phyloP scores from a whole-genome alignment of 2,888 invertebrate genomes.

The Eueremaeus valkanovi region DNA sequence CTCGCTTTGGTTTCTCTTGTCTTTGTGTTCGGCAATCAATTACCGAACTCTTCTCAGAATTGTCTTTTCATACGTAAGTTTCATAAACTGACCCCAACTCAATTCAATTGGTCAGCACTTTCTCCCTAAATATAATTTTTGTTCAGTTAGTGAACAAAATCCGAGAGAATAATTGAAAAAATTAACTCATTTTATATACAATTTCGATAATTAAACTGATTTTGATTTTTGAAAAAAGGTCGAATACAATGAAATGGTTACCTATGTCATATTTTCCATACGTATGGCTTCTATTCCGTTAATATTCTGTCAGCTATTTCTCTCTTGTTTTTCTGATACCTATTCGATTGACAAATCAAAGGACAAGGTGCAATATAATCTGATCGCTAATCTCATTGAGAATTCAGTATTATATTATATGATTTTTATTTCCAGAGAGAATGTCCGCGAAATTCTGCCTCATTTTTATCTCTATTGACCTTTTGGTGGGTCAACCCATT shows the following conservation, averaged over 20 bases:
- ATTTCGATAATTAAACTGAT: not conserved
- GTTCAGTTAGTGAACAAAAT: no score
- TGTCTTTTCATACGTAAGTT: not conserved
- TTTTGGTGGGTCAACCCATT: conserved; percentile 55
- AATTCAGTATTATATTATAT: not conserved
- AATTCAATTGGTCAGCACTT: no score
- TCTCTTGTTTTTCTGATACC: conserved; percentile 79
- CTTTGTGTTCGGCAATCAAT: conserved; percentile 68
- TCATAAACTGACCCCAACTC: no score
- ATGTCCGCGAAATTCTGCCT: conserved; percentile 51
- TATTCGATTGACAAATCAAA: conserved; percentile 54
- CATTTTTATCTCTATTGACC: conserved; percentile 52
- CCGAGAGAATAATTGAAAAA: no score
- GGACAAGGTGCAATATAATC: no score
- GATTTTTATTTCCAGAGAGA: not conserved
- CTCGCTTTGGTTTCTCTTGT: conserved; percentile 79
- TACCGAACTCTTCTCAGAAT: conserved; percentile 59
- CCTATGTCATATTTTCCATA: not conserved
- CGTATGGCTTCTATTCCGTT: not conserved
- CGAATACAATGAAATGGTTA: not conserved
- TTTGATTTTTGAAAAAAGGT: not conserved
- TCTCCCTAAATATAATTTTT: no score
- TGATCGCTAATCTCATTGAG: not conserved
- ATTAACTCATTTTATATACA: not conserved
- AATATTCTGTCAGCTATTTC: conserved; percentile 56